Evolutionary conservation across 2,888 invertebrate species (phyloP).

Genomic region (Ormyrus nitidulus): DNA sequence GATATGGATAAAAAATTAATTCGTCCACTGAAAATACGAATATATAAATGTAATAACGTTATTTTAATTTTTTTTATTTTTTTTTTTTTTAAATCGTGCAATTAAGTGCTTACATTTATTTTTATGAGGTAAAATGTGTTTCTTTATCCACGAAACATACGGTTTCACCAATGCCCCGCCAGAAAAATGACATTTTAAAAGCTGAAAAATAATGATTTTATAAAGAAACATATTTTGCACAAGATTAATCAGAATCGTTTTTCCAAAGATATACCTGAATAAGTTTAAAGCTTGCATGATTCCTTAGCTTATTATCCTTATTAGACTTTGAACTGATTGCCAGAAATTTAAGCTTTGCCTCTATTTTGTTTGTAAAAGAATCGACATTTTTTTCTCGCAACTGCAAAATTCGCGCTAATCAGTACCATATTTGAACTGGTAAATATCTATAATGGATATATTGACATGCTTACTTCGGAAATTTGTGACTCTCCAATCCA

Average conservation of each 20-base stretch:
- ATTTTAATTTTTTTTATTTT: background rate
- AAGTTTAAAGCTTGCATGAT: conserved; percentile 41
- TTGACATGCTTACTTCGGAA: conserved; percentile 55
- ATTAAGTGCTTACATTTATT: conserved; percentile 60
- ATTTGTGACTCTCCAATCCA: conserved; percentile 69
- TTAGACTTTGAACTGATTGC: conserved; percentile 23
- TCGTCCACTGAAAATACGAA: conserved; percentile 59
- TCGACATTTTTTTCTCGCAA: conserved; percentile 65
- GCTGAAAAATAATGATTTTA: conserved; percentile 49
- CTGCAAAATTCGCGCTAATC: conserved; percentile 52
- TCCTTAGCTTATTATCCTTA: conserved; percentile 39
- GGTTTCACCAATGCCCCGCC: conserved; percentile 63
- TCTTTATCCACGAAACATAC: conserved; percentile 65
- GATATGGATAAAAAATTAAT: conserved; percentile 67
- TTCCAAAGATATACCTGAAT: conserved; percentile 44
- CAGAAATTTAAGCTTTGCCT: conserved; percentile 58
- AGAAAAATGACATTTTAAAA: conserved; percentile 59
- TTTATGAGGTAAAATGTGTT: conserved; percentile 57
- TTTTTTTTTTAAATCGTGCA: background rate
- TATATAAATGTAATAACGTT: background rate
- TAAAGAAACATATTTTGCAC: background rate
- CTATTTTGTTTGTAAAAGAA: conserved; percentile 61
- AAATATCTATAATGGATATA: background rate
- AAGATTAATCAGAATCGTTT: background rate
- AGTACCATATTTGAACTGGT: background rate